phyloP scores from a whole-genome alignment of 2,888 invertebrate species.

The Philaethria dido region DNA sequence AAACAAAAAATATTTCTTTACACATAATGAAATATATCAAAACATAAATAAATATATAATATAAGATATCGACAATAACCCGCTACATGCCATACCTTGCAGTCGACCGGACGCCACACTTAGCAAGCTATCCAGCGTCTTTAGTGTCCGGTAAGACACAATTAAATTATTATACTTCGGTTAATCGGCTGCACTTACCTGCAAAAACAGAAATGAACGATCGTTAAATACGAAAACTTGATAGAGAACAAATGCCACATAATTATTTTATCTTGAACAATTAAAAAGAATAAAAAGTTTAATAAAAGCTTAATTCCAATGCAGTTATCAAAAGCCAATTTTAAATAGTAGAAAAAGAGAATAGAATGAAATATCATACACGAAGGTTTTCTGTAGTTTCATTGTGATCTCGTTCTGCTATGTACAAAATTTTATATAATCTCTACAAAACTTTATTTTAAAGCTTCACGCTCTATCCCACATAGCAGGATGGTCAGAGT shows the following conservation, averaged over 20 bases:
- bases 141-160: slow-evolving; percentile 34
- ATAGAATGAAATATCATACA: too few species aligned
- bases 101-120: slow-evolving; percentile 16
- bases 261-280: background rate
- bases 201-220: slow-evolving; percentile 38
- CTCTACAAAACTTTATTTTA: too few species aligned
- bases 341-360: background rate
- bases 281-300: background rate
- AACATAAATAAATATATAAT: background rate
- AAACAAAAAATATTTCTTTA: background rate
- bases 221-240: slow-evolving; percentile 14
- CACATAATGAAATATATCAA: background rate
- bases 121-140: slow-evolving; percentile 12
- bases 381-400: too few species aligned
- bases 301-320: background rate
- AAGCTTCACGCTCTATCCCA: too few species aligned
- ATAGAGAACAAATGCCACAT: slow-evolving; percentile 12
- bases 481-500: too few species aligned
- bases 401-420: too few species aligned
- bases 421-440: too few species aligned
- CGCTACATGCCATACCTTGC: slow-evolving; percentile 48
- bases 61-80: background rate
- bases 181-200: slow-evolving; percentile 48
- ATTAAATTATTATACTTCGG: slow-evolving; percentile 37
- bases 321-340: background rate